Conservation (phyloP, 2,797 vertebrate species). For the Halcyon chelicuti region DNA sequence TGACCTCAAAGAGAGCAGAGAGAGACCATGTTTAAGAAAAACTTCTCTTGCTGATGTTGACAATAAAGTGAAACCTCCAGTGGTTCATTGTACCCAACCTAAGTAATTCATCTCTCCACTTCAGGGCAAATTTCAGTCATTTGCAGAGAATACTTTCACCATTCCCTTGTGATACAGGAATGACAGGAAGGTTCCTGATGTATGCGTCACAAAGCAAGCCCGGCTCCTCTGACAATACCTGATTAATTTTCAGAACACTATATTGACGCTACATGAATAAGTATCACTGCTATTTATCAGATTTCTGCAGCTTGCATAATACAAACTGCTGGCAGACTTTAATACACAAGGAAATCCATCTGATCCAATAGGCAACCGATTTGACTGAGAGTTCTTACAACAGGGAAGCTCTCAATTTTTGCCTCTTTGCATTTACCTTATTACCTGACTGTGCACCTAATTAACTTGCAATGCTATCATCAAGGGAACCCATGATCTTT, state of each 20-base stretch:
- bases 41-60: not conserved
- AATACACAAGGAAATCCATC: not conserved
- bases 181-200: not conserved
- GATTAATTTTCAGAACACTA: not conserved
- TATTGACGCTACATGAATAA: not conserved
- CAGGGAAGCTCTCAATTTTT: conserved; percentile 18
- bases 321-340: not conserved
- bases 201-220: not conserved
- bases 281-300: not conserved
- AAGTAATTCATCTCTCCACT: not conserved
- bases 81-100: not conserved
- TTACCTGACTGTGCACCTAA: conserved; percentile 30
- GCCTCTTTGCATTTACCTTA: conserved; percentile 13
- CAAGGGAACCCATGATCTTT: conserved; percentile 46
- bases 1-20: not conserved
- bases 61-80: not conserved
- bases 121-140: not conserved
- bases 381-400: not conserved
- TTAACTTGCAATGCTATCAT: conserved; percentile 31
- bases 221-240: not conserved
- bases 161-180: not conserved
- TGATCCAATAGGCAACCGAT: not conserved
- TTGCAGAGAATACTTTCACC: not conserved
- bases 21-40: not conserved
- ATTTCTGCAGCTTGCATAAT: not conserved